phyloP scores from a whole-genome alignment of 2,113 vertebrate genomes.

The Cariama cristata region DNA sequence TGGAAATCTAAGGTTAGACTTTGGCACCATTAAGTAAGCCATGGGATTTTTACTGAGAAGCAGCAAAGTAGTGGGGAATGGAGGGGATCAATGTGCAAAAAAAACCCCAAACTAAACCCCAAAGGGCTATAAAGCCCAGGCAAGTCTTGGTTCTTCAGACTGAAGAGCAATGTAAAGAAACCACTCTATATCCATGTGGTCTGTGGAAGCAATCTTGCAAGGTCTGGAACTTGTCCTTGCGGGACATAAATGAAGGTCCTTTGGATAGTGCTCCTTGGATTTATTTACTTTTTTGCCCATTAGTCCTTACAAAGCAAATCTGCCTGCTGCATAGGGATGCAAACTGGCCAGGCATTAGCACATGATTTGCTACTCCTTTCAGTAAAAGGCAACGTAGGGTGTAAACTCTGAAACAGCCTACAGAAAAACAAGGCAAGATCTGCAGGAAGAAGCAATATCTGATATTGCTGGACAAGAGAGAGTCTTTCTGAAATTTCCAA shows the following conservation, averaged over 20 bases:
- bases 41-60: not conserved
- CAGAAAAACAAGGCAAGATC: not conserved
- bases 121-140: not conserved
- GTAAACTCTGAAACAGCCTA: not conserved
- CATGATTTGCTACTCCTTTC: not conserved
- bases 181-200: not conserved
- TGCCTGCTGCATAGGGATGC: not conserved
- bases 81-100: not conserved
- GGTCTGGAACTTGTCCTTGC: not conserved
- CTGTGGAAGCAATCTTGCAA: not conserved
- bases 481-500: not conserved
- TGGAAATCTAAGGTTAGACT: not conserved
- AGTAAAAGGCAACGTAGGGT: not conserved
- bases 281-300: not conserved
- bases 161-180: not conserved
- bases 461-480: not conserved
- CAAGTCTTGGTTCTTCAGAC: not conserved
- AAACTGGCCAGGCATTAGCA: not conserved
- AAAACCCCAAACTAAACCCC: not conserved
- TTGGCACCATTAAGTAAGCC: not conserved
- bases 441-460: not conserved
- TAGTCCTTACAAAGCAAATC: not conserved
- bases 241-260: not conserved
- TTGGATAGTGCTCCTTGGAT: not conserved
- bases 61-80: not conserved